Percentiles rank a stretch among this genome's conserved stretches.
Conservation (phyloP, 92 coral and sea anemone species). For the Parazoanthus atlanticus region DNA sequence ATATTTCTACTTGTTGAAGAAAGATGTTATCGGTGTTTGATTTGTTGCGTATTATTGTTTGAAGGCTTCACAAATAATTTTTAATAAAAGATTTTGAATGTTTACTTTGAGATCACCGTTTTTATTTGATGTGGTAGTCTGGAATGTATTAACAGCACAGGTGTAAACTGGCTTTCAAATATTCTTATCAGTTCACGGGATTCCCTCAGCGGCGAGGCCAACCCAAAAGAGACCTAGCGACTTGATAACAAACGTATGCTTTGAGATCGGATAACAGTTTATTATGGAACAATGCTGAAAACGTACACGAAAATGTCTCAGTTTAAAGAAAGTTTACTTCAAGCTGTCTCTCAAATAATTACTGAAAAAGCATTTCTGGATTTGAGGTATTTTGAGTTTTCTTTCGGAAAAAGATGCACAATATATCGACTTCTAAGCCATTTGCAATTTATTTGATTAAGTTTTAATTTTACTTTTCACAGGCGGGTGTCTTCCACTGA, state of each 20-base stretch:
- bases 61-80: not conserved
- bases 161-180: not conserved
- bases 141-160: not conserved
- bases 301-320: not conserved
- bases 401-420: not conserved
- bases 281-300: too few species aligned
- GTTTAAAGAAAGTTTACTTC: not conserved
- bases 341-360: not conserved
- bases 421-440: not conserved
- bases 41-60: not conserved
- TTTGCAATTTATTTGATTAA: not conserved
- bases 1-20: not conserved
- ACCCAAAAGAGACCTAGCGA: too few species aligned
- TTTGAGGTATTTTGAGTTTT: not conserved
- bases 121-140: not conserved
- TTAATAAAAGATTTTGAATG: not conserved
- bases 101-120: not conserved
- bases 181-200: not conserved
- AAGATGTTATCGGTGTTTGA: not conserved
- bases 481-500: slow-evolving; percentile 37
- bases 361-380: not conserved
- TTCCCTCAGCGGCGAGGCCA: not conserved
- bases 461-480: not conserved
- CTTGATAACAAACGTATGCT: not conserved
- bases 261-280: not conserved